Evolutionary conservation across 1,140 invertebrate genomes (phyloP), one percentile per base, ranked within the genome.

Genomic region (Calliopsis andreniformis): DNA sequence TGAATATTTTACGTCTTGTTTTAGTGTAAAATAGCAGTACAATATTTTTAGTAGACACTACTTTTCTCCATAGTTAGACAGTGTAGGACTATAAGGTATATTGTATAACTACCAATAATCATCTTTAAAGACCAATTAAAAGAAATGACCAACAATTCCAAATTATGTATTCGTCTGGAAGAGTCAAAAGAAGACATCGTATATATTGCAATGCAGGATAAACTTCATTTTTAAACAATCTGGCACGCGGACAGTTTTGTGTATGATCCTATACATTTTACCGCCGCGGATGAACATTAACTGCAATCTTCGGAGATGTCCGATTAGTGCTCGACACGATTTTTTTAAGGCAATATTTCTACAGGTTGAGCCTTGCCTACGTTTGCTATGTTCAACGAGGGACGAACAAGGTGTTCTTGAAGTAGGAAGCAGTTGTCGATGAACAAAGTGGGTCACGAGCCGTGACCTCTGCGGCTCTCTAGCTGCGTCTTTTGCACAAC

Each of bases 371-470:
- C 59, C 69, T 25, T 72, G 76, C 45, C 68, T 49, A 78, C 63
- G 71, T 75, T 67, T 43, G 73, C 73, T 59, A 61, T 53, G 61
- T 67, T 75, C 5, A 59, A 67, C 61, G 39, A 67, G 71, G 71
- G 28, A 68, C 47, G 53, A 47, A 67, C 16, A 61, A 76, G 63
- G 61, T 67, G 71, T 70, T 82, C 66, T 75, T 64, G 49, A 76
- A 68, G 69, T 49, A 64, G 66, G 70, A 86, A 86, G 81, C 72
- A 77, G 81, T 80, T 77, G 83, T 86, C 77, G 83, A 87, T 87
- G 70, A 49, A 67, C 56, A 63, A 86, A 86, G 73, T 85, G 47
- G 86, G 86, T 87, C 86, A 87, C 75, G 79, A 87, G 79, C 67
- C 66, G 55, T 59, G 78, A 83, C 78, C 85, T 85, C 78, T 61